Base-by-base conservation (phyloP, 2,888 invertebrate species). In the Hedychridium roseum region DNA sequence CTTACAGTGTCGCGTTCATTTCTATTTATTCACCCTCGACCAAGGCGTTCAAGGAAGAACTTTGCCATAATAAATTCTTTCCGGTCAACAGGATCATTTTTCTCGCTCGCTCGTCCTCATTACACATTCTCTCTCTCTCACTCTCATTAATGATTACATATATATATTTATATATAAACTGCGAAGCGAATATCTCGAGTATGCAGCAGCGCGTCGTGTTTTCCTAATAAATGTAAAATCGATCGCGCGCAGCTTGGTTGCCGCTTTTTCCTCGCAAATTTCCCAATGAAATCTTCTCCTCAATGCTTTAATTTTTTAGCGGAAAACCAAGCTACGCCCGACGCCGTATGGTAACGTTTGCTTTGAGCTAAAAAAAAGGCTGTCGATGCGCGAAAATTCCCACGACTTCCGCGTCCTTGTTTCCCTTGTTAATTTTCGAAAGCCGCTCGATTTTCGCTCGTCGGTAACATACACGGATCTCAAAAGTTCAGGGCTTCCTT, bases 41-140 rank as follows among this genome's bases (percentile, higher is more conserved):
- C n/a, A n/a, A n/a, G n/a, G 54, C 38, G 42, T 40, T 50, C 62
- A 45, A 50, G 63, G 60, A 60, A 60, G 60, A 60, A 57, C 53
- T 56, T 53, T 43, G 42, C 56, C 52, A 56, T 45, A 50, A 57
- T 58, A 58, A 50, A 60, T 45, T 43, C 55, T 55, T 50, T n/a
- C 46, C 54, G 47, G 52, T 64, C 50, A 63, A 60, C 60, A 63
- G 60, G 31, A 39, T 27, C 16, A 7, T 31, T 15, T 15, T 11
- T 18, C 14, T 35, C 14, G 9, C 17, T 18, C 35, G 18, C 17
- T 35, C 11, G 14, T 32, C 16, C 32, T 32, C 15, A 15, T n/a
- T n/a, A n/a, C 3, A 18, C 38, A 17, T n/a, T 28, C n/a, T 30
- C 27, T 18, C 14, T 38, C 32, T 21, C 11, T 34, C 32, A 12